Evolutionary conservation across 1,140 invertebrate species (phyloP).

Genomic region (Homalodisca vitripennis): DNA sequence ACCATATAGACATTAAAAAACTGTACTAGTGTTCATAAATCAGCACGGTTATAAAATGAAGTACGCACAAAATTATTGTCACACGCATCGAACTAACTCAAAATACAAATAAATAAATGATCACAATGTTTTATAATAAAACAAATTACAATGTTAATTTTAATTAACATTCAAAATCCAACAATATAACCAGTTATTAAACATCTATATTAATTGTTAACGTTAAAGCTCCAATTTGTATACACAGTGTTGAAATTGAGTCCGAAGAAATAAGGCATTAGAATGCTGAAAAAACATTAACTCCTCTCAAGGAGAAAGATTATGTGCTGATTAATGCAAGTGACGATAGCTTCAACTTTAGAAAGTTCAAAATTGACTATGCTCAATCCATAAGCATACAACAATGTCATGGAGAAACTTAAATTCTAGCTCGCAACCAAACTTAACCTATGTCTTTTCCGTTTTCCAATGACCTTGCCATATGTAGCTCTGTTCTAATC

Average conservation of each 20-base stretch:
- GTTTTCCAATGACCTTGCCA: constrained; percentile 4
- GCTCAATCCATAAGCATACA: no score
- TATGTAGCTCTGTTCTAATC: neutral
- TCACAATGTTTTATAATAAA: no score
- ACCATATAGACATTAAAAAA: no score
- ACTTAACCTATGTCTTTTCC: constrained; percentile 25
- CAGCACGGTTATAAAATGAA: no score
- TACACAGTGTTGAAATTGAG: constrained; percentile 7
- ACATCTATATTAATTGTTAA: neutral
- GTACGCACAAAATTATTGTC: no score
- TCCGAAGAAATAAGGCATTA: neutral
- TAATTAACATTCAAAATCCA: no score
- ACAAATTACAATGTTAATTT: no score
- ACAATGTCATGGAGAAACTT: constrained; percentile 6
- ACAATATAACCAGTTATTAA: no score
- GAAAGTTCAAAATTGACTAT: neutral
- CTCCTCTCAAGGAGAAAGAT: neutral
- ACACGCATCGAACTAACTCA: no score
- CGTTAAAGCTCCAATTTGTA: constrained; percentile 6
- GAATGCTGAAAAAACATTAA: neutral
- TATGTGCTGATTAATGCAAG: constrained; percentile 1
- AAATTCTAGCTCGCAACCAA: neutral
- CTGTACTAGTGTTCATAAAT: no score
- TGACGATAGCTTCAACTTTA: neutral
- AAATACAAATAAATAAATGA: no score